These are phyloP conservation scores for Agapostemon virescens DNA, from an alignment of 2,888 invertebrate species.

Conservation along the genomic window DNA sequence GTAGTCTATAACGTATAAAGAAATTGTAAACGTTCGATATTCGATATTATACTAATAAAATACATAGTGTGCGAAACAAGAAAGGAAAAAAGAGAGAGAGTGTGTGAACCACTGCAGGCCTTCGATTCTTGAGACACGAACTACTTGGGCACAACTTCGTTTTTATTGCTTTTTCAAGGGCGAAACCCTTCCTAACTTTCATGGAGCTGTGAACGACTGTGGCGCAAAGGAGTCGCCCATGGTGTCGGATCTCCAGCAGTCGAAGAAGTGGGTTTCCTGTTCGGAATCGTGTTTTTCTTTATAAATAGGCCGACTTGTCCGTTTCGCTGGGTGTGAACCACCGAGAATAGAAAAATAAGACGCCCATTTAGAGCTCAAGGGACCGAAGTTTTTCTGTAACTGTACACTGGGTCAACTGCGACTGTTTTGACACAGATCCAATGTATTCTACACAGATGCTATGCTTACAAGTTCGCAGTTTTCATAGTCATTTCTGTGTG, in stretches of 20 bases:
- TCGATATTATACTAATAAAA: neutral
- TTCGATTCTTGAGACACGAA: constrained; percentile 7
- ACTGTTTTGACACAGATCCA: neutral
- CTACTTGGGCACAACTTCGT: constrained; percentile 22
- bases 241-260: constrained; percentile 25
- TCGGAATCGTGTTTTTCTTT: constrained; percentile 28
- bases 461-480: neutral
- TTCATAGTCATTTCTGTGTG: no score
- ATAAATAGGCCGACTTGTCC: constrained; percentile 38
- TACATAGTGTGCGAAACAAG: neutral
- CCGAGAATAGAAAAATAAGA: neutral
- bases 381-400: neutral
- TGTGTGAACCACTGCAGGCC: neutral
- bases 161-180: constrained; percentile 58
- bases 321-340: constrained; percentile 4
- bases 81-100: neutral
- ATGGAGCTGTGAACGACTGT: constrained; percentile 14
- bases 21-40: neutral
- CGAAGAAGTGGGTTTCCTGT: constrained; percentile 36
- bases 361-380: neutral
- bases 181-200: constrained; percentile 46
- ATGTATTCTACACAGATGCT: constrained; percentile 14
- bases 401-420: neutral
- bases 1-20: neutral
- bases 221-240: constrained; percentile 56